Evolutionary conservation across 64 coral and sea anemone genomes (phyloP).

Genomic region (Pocillopora verrucosa): DNA sequence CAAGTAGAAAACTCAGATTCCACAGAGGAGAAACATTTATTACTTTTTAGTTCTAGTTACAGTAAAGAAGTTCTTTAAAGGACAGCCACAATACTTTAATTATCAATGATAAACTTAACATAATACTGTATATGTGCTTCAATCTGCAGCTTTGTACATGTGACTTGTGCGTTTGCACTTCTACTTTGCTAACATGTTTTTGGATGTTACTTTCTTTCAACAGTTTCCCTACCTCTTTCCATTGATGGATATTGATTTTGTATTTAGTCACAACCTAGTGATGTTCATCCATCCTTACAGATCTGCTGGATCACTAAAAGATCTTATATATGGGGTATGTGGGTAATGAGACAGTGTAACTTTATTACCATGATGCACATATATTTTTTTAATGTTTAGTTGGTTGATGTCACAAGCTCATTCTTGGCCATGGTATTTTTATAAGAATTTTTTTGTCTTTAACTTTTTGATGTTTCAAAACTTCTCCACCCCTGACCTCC

Average conservation of each 20-base stretch:
- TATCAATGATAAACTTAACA: too few species aligned
- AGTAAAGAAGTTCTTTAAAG: too few species aligned
- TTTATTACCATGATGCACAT: neutral
- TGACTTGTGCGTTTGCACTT: neutral
- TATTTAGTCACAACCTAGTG: conserved; percentile 51
- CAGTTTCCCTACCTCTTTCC: conserved; percentile 60
- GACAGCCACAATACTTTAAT: too few species aligned
- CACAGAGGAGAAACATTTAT: too few species aligned
- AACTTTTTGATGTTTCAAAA: too few species aligned
- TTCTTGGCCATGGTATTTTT: neutral
- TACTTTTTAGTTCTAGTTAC: too few species aligned
- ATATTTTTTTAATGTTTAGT: neutral
- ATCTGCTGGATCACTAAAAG: conserved; percentile 55
- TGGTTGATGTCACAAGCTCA: neutral
- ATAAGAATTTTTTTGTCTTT: too few species aligned
- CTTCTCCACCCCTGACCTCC: too few species aligned
- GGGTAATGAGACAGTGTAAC: neutral
- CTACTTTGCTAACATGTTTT: neutral
- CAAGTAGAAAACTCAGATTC: too few species aligned
- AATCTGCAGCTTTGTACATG: too few species aligned
- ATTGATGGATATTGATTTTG: conserved; percentile 40
- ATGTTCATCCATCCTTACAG: conserved; percentile 50
- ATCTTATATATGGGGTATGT: conserved; percentile 67
- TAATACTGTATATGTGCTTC: too few species aligned
- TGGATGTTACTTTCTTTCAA: neutral